Evolutionary conservation across 2,113 vertebrate species (phyloP).

Genomic region (Silurus glanis): DNA sequence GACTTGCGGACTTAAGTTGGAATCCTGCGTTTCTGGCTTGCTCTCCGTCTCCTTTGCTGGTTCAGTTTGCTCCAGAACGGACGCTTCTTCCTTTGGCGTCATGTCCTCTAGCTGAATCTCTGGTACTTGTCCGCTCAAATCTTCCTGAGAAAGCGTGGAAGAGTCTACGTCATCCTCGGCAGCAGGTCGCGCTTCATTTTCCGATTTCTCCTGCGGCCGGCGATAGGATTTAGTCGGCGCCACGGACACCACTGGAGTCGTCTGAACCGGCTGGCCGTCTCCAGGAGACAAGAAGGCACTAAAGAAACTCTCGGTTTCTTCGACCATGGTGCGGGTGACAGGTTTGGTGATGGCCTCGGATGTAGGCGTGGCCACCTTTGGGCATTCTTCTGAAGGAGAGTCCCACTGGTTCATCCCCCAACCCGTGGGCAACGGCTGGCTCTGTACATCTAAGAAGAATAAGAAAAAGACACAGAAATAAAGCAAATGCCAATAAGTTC

Average conservation of each 20-base stretch:
- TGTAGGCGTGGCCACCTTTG: slow-evolving; percentile 67
- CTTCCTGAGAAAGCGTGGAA: slow-evolving; percentile 36
- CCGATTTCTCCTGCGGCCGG: slow-evolving; percentile 71
- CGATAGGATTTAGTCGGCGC: slow-evolving; percentile 87
- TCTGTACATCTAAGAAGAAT: slow-evolving; percentile 65
- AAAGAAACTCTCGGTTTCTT: slow-evolving; percentile 96
- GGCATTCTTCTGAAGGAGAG: slow-evolving; percentile 73
- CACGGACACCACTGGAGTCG: slow-evolving; percentile 85
- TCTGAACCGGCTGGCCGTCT: slow-evolving; percentile 75
- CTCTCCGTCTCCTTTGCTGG: slow-evolving; percentile 2
- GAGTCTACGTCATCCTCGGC: slow-evolving; percentile 49
- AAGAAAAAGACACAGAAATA: neutral
- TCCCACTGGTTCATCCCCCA: slow-evolving; percentile 93
- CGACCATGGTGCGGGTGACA: slow-evolving; percentile 88
- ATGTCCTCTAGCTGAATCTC: slow-evolving; percentile 50
- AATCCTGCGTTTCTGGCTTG: slow-evolving; percentile 37
- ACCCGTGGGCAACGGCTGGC: slow-evolving; percentile 79
- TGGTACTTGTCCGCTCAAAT: slow-evolving; percentile 57
- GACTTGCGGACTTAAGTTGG: slow-evolving; percentile 30
- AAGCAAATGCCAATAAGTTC: neutral
- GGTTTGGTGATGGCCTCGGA: slow-evolving; percentile 96
- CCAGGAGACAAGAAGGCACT: slow-evolving; percentile 87
- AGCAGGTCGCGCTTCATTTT: slow-evolving; percentile 68
- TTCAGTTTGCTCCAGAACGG: slow-evolving; percentile 30
- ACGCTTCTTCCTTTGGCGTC: slow-evolving; percentile 42